These are phyloP conservation scores for Psylliodes chrysocephalus DNA, from an alignment of 2,888 invertebrate genomes.

Conservation along the genomic window DNA sequence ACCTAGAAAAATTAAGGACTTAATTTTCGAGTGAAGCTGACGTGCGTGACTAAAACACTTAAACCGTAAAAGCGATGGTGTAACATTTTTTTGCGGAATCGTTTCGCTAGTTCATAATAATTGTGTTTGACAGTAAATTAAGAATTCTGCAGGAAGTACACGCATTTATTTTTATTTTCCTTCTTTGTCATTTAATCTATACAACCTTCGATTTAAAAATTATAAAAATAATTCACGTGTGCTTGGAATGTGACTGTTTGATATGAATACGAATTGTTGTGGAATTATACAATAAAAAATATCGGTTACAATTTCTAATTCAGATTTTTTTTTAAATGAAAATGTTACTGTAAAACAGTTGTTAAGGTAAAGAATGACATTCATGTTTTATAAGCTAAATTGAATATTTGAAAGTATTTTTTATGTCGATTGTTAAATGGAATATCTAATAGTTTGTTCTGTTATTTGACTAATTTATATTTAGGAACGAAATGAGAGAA, in stretches of 20 bases:
- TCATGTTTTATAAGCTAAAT: too few relatives aligned
- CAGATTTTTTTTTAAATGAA: too few relatives aligned
- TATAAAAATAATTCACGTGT: not conserved
- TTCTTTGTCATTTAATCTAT: slow-evolving; percentile 21
- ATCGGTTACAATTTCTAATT: too few relatives aligned
- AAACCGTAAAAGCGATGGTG: slow-evolving; percentile 1
- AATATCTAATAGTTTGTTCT: too few relatives aligned
- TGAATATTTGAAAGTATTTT: too few relatives aligned
- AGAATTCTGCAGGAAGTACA: slow-evolving; percentile 21
- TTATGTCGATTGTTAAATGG: too few relatives aligned
- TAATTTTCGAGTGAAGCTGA: too few relatives aligned
- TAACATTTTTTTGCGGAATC: slow-evolving; percentile 13
- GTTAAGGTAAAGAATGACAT: too few relatives aligned
- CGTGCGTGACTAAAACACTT: slow-evolving; percentile 6
- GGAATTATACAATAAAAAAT: not conserved
- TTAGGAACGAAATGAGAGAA: too few relatives aligned
- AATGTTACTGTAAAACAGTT: too few relatives aligned
- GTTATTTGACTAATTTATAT: too few relatives aligned
- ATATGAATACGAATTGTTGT: not conserved
- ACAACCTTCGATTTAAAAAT: slow-evolving; percentile 23
- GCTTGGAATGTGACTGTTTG: not conserved
- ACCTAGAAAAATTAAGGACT: too few relatives aligned
- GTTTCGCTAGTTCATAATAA: slow-evolving; percentile 11
- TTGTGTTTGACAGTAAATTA: slow-evolving; percentile 23
- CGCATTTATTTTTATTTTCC: slow-evolving; percentile 24